phyloP scores from a whole-genome alignment of 2,888 invertebrate species.

The Stenodema calcarata region DNA sequence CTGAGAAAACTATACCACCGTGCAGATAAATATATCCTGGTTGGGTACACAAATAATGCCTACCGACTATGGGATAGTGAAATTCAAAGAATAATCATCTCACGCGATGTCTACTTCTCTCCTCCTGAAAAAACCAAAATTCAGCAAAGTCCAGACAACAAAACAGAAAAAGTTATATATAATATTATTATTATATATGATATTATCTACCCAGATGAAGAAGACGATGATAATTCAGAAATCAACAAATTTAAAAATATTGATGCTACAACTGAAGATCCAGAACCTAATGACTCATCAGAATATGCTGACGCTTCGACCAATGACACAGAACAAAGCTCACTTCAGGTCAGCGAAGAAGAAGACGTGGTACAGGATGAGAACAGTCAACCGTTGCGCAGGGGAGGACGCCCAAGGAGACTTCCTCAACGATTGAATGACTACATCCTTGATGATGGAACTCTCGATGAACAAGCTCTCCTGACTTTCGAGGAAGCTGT shows the following conservation, averaged over 20 bases:
- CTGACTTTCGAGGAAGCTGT: slow-evolving; percentile 47
- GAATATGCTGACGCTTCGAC: neutral
- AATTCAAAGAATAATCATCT: slow-evolving; percentile 49
- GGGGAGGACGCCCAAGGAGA: no score
- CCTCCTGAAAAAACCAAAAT: neutral
- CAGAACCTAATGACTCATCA: neutral
- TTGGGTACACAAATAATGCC: slow-evolving; percentile 56
- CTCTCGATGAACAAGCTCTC: slow-evolving; percentile 18
- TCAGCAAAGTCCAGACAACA: neutral
- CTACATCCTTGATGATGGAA: slow-evolving; percentile 17
- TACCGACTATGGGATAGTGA: slow-evolving; percentile 56
- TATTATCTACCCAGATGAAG: neutral
- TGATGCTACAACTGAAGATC: neutral
- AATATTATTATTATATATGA: no score
- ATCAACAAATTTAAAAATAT: neutral
- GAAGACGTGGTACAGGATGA: no score
- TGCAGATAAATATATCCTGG: slow-evolving; percentile 57
- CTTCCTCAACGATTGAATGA: neutral
- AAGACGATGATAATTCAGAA: neutral
- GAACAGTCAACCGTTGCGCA: no score
- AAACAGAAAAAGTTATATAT: neutral
- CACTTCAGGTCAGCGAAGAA: no score
- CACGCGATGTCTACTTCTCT: neutral
- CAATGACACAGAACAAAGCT: no score
- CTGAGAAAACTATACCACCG: slow-evolving; percentile 58